These are phyloP conservation scores for Propsilocerus akamusi DNA, from an alignment of 1,140 invertebrate genomes.

Conservation along the genomic window DNA sequence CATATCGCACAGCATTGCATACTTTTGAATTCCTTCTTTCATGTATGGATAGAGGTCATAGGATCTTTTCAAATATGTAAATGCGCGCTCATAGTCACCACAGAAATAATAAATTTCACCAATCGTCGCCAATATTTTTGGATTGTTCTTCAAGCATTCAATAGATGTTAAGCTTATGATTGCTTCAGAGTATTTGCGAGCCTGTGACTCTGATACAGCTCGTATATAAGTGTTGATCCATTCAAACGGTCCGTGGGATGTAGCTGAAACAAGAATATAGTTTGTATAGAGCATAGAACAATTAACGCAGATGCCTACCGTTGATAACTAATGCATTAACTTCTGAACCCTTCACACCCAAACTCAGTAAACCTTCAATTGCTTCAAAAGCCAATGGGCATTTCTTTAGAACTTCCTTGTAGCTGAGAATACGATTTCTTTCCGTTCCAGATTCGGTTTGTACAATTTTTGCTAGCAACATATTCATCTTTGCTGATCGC, in stretches of 20 bases:
- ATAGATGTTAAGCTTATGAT: slow-evolving; percentile 38
- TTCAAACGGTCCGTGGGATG: slow-evolving; percentile 25
- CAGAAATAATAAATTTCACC: slow-evolving; percentile 46
- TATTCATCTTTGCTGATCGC: slow-evolving; percentile 46
- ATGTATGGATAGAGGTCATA: slow-evolving; percentile 35
- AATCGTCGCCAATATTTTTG: slow-evolving; percentile 38
- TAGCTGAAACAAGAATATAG: slow-evolving; percentile 8
- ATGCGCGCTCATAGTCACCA: slow-evolving; percentile 30
- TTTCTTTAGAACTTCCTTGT: slow-evolving; percentile 57
- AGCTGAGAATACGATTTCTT: slow-evolving; percentile 45
- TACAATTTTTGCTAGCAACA: slow-evolving; percentile 51
- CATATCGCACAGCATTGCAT: slow-evolving; percentile 28
- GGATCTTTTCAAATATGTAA: slow-evolving; percentile 27
- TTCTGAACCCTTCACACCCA: slow-evolving; percentile 51
- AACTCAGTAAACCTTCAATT: slow-evolving; percentile 39
- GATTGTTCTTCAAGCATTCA: slow-evolving; percentile 46
- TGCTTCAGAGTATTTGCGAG: slow-evolving; percentile 40
- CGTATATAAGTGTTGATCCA: slow-evolving; percentile 53
- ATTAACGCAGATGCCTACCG: slow-evolving; percentile 15
- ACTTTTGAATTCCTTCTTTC: slow-evolving; percentile 26
- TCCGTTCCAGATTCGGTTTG: slow-evolving; percentile 39
- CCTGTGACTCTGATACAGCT: slow-evolving; percentile 39
- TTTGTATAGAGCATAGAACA: not conserved
- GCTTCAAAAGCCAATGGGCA: slow-evolving; percentile 56
- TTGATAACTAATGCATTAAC: slow-evolving; percentile 45